A percentile compares a stretch with the other conserved stretches of the same genome.
These are phyloP conservation scores for Euphydryas editha DNA, from an alignment of 2,888 invertebrate species.

Conservation along the genomic window DNA sequence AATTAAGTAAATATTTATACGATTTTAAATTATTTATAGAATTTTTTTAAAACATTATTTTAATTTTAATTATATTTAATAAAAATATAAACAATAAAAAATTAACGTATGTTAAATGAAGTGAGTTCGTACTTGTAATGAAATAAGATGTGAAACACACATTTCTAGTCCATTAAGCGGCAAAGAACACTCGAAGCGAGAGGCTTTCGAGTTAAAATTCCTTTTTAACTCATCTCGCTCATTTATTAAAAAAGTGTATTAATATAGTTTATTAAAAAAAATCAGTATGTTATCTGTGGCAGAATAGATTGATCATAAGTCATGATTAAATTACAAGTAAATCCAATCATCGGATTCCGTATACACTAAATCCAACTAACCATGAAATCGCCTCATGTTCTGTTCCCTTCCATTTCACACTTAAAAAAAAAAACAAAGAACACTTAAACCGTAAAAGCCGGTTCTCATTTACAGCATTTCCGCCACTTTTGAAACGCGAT, in stretches of 20 bases:
- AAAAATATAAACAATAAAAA: conserved; percentile 11
- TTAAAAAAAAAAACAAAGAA: conserved; percentile 58
- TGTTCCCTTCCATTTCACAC: conserved; percentile 74
- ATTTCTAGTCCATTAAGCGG: conserved; percentile 28
- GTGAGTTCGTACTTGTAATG: conserved; percentile 26
- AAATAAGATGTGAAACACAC: conserved; percentile 31
- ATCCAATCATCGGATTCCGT: conserved; percentile 21
- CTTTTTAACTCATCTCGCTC: conserved; percentile 28
- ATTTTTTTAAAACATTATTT: too few relatives aligned
- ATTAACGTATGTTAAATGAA: conserved; percentile 11
- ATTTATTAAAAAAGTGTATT: conserved; percentile 24
- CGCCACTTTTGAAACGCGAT: conserved; percentile 52
- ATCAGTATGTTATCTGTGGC: conserved; percentile 26
- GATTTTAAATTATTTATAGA: too few relatives aligned
- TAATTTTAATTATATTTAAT: background rate
- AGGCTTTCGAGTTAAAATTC: conserved; percentile 29
- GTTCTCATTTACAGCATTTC: conserved; percentile 62
- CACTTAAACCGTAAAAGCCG: conserved; percentile 61
- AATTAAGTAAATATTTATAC: too few relatives aligned
- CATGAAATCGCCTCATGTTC: conserved; percentile 79
- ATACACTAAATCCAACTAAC: conserved; percentile 63
- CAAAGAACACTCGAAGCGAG: conserved; percentile 27
- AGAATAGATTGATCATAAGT: conserved; percentile 11
- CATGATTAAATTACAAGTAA: conserved; percentile 16
- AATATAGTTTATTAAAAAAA: conserved; percentile 16